These are phyloP conservation scores for Portunus trituberculatus DNA, from an alignment of 1,140 invertebrate species.

Conservation along the genomic window DNA sequence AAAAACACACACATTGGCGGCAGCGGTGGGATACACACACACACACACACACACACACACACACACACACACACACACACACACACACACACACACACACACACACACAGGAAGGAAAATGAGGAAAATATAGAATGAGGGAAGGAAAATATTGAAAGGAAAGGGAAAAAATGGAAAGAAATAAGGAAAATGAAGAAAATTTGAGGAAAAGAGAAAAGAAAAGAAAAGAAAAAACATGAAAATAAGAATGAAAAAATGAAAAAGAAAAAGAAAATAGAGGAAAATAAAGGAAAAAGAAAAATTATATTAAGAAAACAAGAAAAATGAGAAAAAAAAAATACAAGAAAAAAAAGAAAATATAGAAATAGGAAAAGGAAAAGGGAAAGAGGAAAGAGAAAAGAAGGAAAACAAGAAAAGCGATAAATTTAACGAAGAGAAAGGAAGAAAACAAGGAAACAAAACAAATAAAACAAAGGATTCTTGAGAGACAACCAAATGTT, in stretches of 20 bases:
- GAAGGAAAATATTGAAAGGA: not conserved
- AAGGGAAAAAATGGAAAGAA: not conserved
- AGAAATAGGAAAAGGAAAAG: not conserved
- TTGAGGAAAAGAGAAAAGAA: not conserved
- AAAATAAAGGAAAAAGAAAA: not conserved
- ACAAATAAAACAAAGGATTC: too few relatives aligned
- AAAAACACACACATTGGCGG: too few relatives aligned
- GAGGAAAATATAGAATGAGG: not conserved
- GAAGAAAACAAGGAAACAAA: not conserved
- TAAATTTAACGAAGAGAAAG: not conserved
- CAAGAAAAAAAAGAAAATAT: not conserved
- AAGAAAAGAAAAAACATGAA: not conserved
- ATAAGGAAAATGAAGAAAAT: not conserved
- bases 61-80: constrained; percentile 46
- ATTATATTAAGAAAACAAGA: not conserved
- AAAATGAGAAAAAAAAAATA: not conserved
- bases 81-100: not conserved
- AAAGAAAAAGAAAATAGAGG: not conserved
- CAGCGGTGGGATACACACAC: not conserved
- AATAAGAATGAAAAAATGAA: not conserved
- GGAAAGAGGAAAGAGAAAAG: not conserved
- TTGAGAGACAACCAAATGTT: too few relatives aligned
- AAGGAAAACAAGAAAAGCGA: not conserved
- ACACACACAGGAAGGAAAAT: not conserved
- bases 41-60: constrained; percentile 26